Conservation (phyloP, 2,888 invertebrate genomes). For the Metallyticus violacea region DNA sequence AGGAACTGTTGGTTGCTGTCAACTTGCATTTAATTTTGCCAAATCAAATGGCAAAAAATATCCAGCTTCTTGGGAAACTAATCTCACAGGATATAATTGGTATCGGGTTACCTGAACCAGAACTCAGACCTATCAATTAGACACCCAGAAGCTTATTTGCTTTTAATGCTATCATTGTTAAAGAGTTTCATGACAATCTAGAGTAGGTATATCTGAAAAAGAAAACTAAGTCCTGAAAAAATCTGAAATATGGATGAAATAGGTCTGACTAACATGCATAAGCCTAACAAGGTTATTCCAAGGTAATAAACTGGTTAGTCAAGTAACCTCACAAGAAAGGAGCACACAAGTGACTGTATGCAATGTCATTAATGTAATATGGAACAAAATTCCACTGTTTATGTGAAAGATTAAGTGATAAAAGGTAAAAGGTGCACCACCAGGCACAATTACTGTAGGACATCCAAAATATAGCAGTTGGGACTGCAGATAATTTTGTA, state of each 20-base stretch:
- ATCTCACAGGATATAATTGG: conserved; percentile 17
- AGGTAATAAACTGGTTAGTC: conserved; percentile 34
- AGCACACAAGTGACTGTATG: conserved; percentile 36
- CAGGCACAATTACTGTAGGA: too few species aligned
- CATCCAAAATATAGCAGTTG: conserved; percentile 27
- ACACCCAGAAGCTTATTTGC: conserved; percentile 32
- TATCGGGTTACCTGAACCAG: conserved; percentile 34
- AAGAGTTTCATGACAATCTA: too few species aligned
- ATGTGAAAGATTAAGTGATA: background rate
- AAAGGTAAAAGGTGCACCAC: too few species aligned
- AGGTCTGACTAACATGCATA: too few species aligned
- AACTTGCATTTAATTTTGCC: too few species aligned
- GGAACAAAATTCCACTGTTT: conserved; percentile 32
- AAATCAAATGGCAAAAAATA: too few species aligned
- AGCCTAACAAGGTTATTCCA: background rate
- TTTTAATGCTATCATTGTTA: conserved; percentile 31
- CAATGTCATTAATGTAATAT: conserved; percentile 29
- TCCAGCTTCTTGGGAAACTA: too few species aligned
- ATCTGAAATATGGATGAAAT: too few species aligned
- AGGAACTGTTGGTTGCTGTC: too few species aligned
- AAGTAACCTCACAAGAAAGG: conserved; percentile 37
- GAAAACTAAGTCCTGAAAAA: too few species aligned
- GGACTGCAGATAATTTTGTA: conserved; percentile 33
- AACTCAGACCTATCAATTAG: conserved; percentile 32
- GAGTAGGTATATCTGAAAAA: too few species aligned